phyloP scores from a whole-genome alignment of 2,888 invertebrate genomes.

The Epinotia nisella region DNA sequence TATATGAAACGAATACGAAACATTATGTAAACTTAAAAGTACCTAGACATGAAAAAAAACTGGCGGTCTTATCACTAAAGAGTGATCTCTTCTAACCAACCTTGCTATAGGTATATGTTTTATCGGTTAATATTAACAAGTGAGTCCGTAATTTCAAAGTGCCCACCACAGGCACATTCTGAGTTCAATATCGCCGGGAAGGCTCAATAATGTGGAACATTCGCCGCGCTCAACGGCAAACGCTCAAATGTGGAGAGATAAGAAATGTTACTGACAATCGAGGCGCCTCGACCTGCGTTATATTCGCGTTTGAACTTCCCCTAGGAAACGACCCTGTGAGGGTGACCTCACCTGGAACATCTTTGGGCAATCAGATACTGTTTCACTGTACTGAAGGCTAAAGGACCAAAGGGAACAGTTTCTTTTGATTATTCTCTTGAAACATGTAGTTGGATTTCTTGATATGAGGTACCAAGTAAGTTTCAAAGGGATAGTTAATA shows the following conservation, averaged over 20 bases:
- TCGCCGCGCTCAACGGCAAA: conserved; percentile 63
- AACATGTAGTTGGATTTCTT: conserved; percentile 1
- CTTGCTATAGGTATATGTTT: background rate
- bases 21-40: too few species aligned
- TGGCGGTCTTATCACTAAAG: too few species aligned
- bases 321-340: conserved; percentile 48
- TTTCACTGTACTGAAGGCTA: conserved; percentile 5
- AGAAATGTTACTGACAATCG: conserved; percentile 70
- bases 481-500: background rate
- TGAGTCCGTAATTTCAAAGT: conserved; percentile 28
- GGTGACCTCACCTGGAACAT: conserved; percentile 28
- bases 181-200: conserved; percentile 69
- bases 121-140: conserved; percentile 24
- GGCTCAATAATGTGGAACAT: conserved; percentile 73
- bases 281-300: conserved; percentile 54
- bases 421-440: conserved; percentile 9
- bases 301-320: conserved; percentile 59
- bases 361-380: conserved; percentile 35
- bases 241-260: conserved; percentile 69
- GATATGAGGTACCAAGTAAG: background rate
- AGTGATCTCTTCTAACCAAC: too few species aligned
- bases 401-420: conserved; percentile 15
- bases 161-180: conserved; percentile 49
- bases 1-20: too few species aligned
- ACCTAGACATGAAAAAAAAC: too few species aligned